A percentile compares a stretch with the other conserved stretches of the same genome.
phyloP scores from a whole-genome alignment of 2,113 vertebrate species.

The Campylomormyrus numenius region DNA sequence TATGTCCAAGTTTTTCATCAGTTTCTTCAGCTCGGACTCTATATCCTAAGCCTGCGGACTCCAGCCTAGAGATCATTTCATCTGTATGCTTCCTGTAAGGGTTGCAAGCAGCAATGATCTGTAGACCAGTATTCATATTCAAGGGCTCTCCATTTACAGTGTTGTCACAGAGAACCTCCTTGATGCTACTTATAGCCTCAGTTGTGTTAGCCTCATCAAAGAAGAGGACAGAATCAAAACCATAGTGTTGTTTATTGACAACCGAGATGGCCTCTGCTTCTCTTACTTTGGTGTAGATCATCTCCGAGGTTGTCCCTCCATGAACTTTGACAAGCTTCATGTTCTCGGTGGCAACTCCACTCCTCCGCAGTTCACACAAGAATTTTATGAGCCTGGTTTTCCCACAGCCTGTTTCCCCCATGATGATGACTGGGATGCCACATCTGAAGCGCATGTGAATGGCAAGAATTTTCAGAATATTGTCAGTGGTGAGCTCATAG shows the following conservation, averaged over 20 bases:
- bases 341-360: conserved; percentile 59
- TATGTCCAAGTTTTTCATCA: conserved; percentile 72
- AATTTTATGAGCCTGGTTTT: conserved; percentile 89
- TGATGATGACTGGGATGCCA: conserved; percentile 87
- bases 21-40: conserved; percentile 76
- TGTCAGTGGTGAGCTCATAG: conserved; percentile 88
- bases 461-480: conserved; percentile 85
- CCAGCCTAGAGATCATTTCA: conserved; percentile 78
- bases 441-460: conserved; percentile 94
- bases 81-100: conserved; percentile 86
- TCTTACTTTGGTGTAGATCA: conserved; percentile 69
- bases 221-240: conserved; percentile 81
- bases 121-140: conserved; percentile 56
- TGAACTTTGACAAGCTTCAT: conserved; percentile 91
- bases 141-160: conserved; percentile 69
- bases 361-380: conserved; percentile 71
- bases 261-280: conserved; percentile 67
- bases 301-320: conserved; percentile 77
- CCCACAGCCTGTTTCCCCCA: conserved; percentile 95
- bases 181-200: conserved; percentile 83
- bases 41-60: conserved; percentile 85
- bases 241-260: conserved; percentile 58
- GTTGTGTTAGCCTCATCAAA: conserved; percentile 96
- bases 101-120: conserved; percentile 90
- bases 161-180: conserved; percentile 84